These are phyloP conservation scores for Altica lythri DNA, from an alignment of 2,888 invertebrate genomes.

Conservation along the genomic window DNA sequence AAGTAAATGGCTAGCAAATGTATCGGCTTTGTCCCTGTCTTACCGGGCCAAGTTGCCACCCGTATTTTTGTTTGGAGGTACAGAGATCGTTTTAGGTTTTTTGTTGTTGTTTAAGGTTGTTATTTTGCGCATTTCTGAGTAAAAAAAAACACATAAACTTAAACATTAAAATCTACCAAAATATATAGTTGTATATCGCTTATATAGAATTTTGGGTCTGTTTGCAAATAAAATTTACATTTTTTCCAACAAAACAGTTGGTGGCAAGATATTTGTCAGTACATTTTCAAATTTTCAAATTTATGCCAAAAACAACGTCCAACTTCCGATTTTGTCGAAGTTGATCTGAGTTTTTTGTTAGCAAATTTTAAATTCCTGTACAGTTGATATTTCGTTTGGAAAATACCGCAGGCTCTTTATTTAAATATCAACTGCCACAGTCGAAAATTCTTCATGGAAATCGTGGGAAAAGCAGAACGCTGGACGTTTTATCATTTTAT, in stretches of 20 bases:
- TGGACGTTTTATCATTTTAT: constrained; percentile 8
- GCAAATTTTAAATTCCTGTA: constrained; percentile 5
- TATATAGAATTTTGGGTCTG: no score
- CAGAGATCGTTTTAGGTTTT: no score
- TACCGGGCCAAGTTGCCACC: no score
- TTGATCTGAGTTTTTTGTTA: constrained; percentile 8
- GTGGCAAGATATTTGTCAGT: constrained; percentile 5
- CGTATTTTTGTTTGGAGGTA: no score
- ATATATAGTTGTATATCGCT: no score
- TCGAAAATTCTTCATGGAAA: constrained; percentile 9
- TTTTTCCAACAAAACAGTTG: constrained; percentile 7
- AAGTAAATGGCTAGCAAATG: no score
- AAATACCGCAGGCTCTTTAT: constrained; percentile 5
- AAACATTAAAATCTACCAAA: no score
- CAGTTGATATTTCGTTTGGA: constrained; percentile 8
- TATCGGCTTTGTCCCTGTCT: no score
- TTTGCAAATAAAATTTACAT: no score
- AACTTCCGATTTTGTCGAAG: constrained; percentile 6
- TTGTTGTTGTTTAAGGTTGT: no score
- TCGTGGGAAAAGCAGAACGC: background rate
- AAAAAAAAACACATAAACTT: no score
- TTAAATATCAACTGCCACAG: constrained; percentile 3
- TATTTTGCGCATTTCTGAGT: no score
- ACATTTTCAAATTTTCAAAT: background rate
- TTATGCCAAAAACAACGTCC: background rate